Evolutionary conservation across 2,888 invertebrate genomes (phyloP).

Genomic region (Phania funesta): DNA sequence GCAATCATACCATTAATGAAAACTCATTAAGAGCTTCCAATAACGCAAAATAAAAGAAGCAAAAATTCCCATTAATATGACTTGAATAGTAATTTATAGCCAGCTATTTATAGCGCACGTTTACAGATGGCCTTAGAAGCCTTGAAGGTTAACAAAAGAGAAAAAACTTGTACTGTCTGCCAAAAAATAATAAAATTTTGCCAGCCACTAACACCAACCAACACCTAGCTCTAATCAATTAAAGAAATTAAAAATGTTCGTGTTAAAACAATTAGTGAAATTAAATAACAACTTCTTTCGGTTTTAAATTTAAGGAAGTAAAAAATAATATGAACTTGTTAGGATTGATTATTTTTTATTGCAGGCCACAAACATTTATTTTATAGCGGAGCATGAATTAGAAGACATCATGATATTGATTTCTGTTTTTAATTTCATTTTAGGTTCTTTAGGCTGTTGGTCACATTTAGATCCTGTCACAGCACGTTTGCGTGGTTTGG

Average conservation of each 20-base stretch:
- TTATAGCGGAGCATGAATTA: neutral
- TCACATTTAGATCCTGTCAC: constrained; percentile 82
- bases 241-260: constrained; percentile 76
- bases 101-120: constrained; percentile 14
- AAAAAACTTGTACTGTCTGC: constrained; percentile 1
- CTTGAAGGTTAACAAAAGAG: too few species aligned
- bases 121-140: too few species aligned
- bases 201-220: neutral
- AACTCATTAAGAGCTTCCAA: constrained; percentile 24
- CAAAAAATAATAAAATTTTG: constrained; percentile 10
- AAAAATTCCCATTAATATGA: neutral
- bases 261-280: constrained; percentile 75
- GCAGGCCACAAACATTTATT: neutral
- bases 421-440: constrained; percentile 39
- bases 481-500: constrained; percentile 82
- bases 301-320: too few species aligned
- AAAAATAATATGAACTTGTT: neutral
- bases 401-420: neutral
- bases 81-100: constrained; percentile 33
- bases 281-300: constrained; percentile 56
- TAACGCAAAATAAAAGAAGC: neutral
- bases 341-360: neutral
- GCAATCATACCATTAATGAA: constrained; percentile 52
- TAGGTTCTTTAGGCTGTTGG: constrained; percentile 85
- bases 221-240: constrained; percentile 73